Conservation (phyloP, 1,140 invertebrate genomes). For the Psilanteris sp. region DNA sequence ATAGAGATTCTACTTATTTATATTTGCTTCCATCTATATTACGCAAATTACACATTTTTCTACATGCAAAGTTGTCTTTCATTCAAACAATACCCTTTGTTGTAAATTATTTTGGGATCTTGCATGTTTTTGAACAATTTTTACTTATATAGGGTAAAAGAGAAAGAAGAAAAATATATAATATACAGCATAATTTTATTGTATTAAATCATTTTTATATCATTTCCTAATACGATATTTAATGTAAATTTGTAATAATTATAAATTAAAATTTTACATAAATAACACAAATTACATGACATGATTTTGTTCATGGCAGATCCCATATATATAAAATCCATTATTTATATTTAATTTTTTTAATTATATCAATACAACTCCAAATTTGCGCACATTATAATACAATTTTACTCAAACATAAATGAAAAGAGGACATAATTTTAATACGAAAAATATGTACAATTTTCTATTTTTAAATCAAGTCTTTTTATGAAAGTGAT, state of each 20-base stretch:
- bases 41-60: conserved; percentile 59
- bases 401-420: conserved; percentile 36
- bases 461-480: conserved; percentile 3
- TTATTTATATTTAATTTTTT: conserved; percentile 29
- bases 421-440: conserved; percentile 9
- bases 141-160: too few species aligned
- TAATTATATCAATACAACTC: conserved; percentile 46
- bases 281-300: too few species aligned
- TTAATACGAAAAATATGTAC: conserved; percentile 36
- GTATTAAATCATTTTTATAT: too few species aligned
- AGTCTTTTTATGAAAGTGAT: conserved; percentile 13
- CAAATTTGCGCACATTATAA: conserved; percentile 26
- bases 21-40: conserved; percentile 48
- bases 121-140: too few species aligned
- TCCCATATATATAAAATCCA: conserved; percentile 8
- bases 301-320: not conserved
- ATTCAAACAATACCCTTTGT: too few species aligned
- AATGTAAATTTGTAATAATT: too few species aligned
- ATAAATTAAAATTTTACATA: too few species aligned
- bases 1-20: conserved; percentile 46
- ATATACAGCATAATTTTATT: too few species aligned
- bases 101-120: conserved; percentile 13
- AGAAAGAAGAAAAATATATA: too few species aligned
- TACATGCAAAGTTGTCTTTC: conserved; percentile 39
- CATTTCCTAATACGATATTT: not conserved